Evolutionary conservation across 2,888 invertebrate genomes (phyloP).

Genomic region (Rotaria socialis): DNA sequence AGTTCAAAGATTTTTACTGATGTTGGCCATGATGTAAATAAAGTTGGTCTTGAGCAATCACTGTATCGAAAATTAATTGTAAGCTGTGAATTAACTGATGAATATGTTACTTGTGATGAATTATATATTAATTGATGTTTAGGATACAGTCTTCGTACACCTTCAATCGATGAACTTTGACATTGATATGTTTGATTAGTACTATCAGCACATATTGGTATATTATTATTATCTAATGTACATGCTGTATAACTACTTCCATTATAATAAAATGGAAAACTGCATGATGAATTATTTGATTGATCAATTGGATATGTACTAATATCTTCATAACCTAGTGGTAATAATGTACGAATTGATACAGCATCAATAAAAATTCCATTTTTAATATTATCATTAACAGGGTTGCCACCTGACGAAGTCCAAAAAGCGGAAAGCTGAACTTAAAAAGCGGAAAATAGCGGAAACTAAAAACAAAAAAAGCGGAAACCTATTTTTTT

Average conservation of each 20-base stretch:
- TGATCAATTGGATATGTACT: not conserved
- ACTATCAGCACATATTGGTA: slow-evolving; percentile 15
- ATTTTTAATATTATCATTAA: not conserved
- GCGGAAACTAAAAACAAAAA: too few relatives aligned
- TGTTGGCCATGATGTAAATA: not conserved
- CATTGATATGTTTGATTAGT: not conserved
- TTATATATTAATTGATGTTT: not conserved
- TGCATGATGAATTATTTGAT: not conserved
- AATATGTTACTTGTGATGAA: not conserved
- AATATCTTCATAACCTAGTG: slow-evolving; percentile 34
- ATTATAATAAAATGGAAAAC: slow-evolving; percentile 40
- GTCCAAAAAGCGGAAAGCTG: too few relatives aligned
- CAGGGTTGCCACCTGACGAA: too few relatives aligned
- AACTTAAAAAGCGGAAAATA: too few relatives aligned
- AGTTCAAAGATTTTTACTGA: not conserved
- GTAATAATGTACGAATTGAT: slow-evolving; percentile 37
- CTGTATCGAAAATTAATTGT: not conserved
- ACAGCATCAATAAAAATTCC: slow-evolving; percentile 36
- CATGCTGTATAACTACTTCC: slow-evolving; percentile 36
- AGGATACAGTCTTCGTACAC: not conserved
- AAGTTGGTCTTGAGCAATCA: not conserved
- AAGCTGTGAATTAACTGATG: not conserved
- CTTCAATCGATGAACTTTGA: not conserved
- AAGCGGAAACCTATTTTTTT: too few relatives aligned
- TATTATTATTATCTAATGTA: slow-evolving; percentile 32